These are phyloP conservation scores for Echinops telfairi DNA, from an alignment of 2,113 vertebrate genomes.

Conservation along the genomic window DNA sequence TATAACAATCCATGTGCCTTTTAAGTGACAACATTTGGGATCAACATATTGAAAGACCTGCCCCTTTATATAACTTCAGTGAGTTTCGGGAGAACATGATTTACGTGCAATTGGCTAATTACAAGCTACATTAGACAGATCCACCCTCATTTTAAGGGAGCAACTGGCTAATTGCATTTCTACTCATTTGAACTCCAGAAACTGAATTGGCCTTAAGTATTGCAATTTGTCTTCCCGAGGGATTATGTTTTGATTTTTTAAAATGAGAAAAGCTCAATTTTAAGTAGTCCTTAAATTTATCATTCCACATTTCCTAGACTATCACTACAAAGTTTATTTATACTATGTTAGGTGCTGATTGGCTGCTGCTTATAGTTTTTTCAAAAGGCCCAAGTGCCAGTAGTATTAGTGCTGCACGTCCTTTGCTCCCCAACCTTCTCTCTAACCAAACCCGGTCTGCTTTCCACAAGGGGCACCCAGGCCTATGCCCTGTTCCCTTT, in stretches of 20 bases:
- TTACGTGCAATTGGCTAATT: constrained; percentile 66
- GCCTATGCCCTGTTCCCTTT: not conserved
- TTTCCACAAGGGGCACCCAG: not conserved
- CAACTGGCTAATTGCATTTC: constrained; percentile 63
- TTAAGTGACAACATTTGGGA: not conserved
- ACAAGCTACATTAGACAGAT: constrained; percentile 59
- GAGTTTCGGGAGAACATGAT: constrained; percentile 50
- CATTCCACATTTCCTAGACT: not conserved
- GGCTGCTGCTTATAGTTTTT: not conserved
- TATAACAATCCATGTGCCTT: not conserved
- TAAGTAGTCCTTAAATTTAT: not conserved
- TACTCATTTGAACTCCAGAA: constrained; percentile 64
- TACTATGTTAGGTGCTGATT: too few species aligned
- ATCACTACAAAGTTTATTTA: too few species aligned
- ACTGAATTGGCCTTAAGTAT: constrained; percentile 36
- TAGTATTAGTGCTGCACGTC: not conserved
- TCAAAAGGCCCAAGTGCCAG: not conserved
- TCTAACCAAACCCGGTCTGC: not conserved
- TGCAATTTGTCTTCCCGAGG: constrained; percentile 41
- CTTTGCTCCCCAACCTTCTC: not conserved
- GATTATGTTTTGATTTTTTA: constrained; percentile 37
- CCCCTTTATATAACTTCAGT: constrained; percentile 8
- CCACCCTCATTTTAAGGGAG: constrained; percentile 42
- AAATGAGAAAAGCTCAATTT: not conserved
- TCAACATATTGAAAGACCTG: constrained; percentile 26